Evolutionary conservation across 2,888 invertebrate species (phyloP).

Genomic region (Tenthredo mesomela): DNA sequence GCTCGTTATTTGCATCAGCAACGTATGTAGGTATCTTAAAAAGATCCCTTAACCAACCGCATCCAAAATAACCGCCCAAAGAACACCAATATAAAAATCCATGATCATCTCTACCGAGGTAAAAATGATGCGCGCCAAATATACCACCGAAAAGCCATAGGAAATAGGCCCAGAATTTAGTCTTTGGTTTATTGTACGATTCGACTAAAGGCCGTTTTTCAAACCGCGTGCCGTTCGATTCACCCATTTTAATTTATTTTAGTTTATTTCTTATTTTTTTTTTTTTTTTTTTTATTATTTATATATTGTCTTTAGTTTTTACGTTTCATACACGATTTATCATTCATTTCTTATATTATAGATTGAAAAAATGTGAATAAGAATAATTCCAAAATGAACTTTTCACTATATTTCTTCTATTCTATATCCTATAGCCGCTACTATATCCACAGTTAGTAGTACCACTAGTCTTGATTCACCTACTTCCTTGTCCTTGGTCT

Average conservation of each 20-base stretch:
- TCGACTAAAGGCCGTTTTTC: not conserved
- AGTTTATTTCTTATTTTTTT: no score
- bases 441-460: not conserved
- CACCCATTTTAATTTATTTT: slow-evolving; percentile 30
- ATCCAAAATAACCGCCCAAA: slow-evolving; percentile 90
- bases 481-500: not conserved
- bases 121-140: slow-evolving; percentile 95
- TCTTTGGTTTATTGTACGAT: slow-evolving; percentile 71
- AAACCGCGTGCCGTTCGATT: slow-evolving; percentile 34
- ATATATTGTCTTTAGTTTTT: not conserved
- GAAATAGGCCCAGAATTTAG: slow-evolving; percentile 86
- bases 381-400: no score
- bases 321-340: not conserved
- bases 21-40: slow-evolving; percentile 93
- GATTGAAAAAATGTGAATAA: no score
- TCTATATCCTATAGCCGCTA: no score
- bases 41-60: slow-evolving; percentile 93
- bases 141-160: slow-evolving; percentile 94
- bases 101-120: slow-evolving; percentile 92
- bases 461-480: not conserved
- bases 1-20: slow-evolving; percentile 88
- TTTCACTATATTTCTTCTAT: no score
- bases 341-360: not conserved
- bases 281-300: slow-evolving; percentile 14
- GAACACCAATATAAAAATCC: slow-evolving; percentile 95